Evolutionary conservation across 2,797 vertebrate genomes (phyloP), one percentile per base, ranked within the genome.

Genomic region (Artibeus lituratus): DNA sequence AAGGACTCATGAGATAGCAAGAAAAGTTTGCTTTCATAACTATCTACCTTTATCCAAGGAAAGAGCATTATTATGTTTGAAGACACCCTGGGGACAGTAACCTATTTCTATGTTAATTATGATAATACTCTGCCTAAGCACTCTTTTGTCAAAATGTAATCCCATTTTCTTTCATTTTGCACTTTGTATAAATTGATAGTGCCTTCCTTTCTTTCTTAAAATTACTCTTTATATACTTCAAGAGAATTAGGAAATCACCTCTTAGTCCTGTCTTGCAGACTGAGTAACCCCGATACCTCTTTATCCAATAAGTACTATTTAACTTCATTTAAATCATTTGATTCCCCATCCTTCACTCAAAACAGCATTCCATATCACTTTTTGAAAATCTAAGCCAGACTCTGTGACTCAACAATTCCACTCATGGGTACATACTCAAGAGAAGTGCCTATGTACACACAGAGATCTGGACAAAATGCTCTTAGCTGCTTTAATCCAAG

Each of bases 51-150:
- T 90, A 77, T 70, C 32, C 37, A 94, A 93, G 47, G 87, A 94
- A 65, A 96, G 39, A 95, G 9, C 53, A 85, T 78, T 96, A 21
- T 4, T 62, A 62, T 62, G 10, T 84, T 44, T 80, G 94, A 96
- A 95, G 96, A 90, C 65, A 85, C 93, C 91, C 93, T 87, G 87
- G 91, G 87, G 94, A 97, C 37, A 59, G 59, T 65, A 97, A 94
- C 95, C 97, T 96, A 98, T 96, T 97, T 97, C 93, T 97, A 94
- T 96, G 96, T 96, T 98, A 97, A 98, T 98, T 96, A 97, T 97
- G 96, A 95, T 97, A 97, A 97, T 96, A 88, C 53, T 57, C 91
- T 96, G 89, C 95, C 95, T 95, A 98, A 98, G 83, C 89, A 95
- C 86, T 96, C 96, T 96, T 97, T 96, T 97, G 91, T 95, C 96